These are phyloP conservation scores for Tyria jacobaeae DNA, from an alignment of 2,888 invertebrate species.

Conservation along the genomic window DNA sequence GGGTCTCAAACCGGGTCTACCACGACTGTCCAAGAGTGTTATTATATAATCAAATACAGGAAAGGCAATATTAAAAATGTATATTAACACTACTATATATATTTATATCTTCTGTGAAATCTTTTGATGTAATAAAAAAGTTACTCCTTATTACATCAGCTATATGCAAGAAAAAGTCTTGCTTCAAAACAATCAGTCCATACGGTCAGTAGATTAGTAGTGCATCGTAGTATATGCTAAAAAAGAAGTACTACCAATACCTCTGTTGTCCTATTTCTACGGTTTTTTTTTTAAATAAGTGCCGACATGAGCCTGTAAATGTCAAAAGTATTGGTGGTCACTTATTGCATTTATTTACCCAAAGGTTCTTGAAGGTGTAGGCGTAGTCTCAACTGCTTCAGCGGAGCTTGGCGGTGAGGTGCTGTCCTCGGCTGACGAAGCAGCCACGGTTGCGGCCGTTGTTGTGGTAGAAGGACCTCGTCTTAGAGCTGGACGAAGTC, in stretches of 20 bases:
- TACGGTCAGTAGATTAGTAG: too few species aligned
- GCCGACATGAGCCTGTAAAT: not conserved
- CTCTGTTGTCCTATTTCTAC: too few species aligned
- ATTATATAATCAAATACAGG: not conserved
- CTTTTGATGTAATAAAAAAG: too few species aligned
- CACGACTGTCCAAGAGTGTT: constrained; percentile 59
- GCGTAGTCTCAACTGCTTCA: constrained; percentile 76
- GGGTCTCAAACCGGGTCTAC: constrained; percentile 77
- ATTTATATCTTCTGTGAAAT: too few species aligned
- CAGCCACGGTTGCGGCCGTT: constrained; percentile 62
- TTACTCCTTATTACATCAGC: too few species aligned
- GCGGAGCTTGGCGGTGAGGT: constrained; percentile 64
- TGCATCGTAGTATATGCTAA: too few species aligned
- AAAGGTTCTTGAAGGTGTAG: constrained; percentile 68
- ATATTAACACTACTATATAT: too few species aligned
- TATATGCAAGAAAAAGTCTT: too few species aligned
- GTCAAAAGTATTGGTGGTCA: not conserved
- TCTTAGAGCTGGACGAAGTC: constrained; percentile 80
- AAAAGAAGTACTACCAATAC: too few species aligned
- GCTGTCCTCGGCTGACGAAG: constrained; percentile 64
- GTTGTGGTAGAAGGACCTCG: constrained; percentile 63
- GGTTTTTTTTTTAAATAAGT: not conserved
- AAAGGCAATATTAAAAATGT: too few species aligned
- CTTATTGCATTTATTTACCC: constrained; percentile 59
- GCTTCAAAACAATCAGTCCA: too few species aligned